Evolutionary conservation across 2,888 invertebrate genomes (phyloP).

Genomic region (Ophion ellenae): DNA sequence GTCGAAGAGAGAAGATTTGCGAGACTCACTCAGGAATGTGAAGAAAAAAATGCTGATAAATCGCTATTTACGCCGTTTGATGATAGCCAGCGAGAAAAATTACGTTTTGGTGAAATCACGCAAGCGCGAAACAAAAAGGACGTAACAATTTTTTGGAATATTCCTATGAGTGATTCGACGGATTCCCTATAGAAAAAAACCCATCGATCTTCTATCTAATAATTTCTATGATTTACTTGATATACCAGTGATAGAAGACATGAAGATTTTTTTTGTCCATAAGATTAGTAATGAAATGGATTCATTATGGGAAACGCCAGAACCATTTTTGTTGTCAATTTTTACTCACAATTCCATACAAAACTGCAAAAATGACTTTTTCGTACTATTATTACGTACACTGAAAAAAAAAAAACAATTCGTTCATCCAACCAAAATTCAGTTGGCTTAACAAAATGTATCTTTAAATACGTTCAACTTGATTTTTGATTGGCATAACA

Average conservation of each 20-base stretch:
- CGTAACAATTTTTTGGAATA: background rate
- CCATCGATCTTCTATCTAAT: background rate
- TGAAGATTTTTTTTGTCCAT: no score
- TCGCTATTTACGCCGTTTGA: background rate
- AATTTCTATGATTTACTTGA: background rate
- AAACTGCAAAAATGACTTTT: background rate
- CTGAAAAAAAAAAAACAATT: no score
- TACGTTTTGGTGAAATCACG: background rate
- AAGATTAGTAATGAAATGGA: no score
- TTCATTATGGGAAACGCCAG: no score
- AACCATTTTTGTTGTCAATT: no score
- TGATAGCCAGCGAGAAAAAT: background rate
- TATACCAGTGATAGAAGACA: background rate
- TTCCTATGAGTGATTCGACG: background rate
- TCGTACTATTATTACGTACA: background rate
- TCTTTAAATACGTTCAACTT: no score
- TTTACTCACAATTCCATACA: background rate
- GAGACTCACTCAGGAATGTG: conserved; percentile 24
- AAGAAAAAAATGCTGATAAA: conserved; percentile 22
- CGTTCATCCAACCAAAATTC: no score
- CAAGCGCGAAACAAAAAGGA: background rate
- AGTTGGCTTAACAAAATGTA: no score
- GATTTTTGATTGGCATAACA: no score
- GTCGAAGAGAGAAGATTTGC: conserved; percentile 41
- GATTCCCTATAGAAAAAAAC: background rate